Evolutionary conservation across 2,113 vertebrate genomes (phyloP).

Genomic region (Callospermophilus lateralis): DNA sequence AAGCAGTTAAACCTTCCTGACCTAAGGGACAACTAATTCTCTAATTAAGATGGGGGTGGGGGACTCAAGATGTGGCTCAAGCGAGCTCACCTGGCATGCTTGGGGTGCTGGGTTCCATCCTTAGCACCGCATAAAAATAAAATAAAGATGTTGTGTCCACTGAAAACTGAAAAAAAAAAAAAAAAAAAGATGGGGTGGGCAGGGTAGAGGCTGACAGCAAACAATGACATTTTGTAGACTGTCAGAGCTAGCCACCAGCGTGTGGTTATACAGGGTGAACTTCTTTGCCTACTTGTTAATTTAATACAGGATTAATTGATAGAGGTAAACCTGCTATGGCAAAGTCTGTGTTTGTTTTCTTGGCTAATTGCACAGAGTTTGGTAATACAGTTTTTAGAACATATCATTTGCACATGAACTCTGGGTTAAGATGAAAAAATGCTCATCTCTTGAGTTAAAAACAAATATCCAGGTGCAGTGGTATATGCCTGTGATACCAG

Average conservation of each 20-base stretch:
- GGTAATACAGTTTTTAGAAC: background rate
- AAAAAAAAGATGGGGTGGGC: too few relatives aligned
- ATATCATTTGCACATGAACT: background rate
- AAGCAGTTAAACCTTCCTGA: background rate
- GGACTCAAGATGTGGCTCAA: too few relatives aligned
- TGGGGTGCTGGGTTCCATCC: too few relatives aligned
- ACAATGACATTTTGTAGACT: background rate
- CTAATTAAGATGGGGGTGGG: background rate
- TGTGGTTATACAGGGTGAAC: background rate
- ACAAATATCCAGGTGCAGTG: background rate
- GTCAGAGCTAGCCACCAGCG: background rate
- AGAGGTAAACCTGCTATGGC: background rate
- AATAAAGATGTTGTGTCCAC: too few relatives aligned
- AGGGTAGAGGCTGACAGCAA: background rate
- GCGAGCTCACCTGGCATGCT: too few relatives aligned
- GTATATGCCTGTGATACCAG: too few relatives aligned
- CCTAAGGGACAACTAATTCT: background rate
- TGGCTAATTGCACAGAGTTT: background rate
- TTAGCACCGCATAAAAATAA: too few relatives aligned
- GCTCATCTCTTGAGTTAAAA: constrained; percentile 29
- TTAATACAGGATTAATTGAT: background rate
- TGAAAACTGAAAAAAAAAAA: too few relatives aligned
- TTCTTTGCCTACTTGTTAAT: background rate
- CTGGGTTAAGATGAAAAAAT: background rate
- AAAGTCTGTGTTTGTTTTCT: background rate